These are phyloP conservation scores for Cherax destructor DNA, from an alignment of 1,140 invertebrate genomes.

Conservation along the genomic window DNA sequence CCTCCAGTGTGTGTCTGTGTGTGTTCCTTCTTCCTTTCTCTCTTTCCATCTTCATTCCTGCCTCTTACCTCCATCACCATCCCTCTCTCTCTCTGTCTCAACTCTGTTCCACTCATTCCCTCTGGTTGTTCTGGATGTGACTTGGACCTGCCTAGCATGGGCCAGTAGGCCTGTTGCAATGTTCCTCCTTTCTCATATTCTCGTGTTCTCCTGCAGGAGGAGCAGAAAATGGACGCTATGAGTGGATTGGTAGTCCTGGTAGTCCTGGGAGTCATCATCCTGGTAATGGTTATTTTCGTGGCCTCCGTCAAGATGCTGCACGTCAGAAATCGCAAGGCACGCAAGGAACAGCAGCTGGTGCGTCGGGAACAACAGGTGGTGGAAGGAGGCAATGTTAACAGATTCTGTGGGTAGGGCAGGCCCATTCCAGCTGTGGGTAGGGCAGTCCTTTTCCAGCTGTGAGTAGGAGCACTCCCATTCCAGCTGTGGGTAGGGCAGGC, in stretches of 20 bases:
- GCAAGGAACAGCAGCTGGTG: not conserved
- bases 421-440: too few species aligned
- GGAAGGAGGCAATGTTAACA: not conserved
- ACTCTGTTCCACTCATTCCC: not conserved
- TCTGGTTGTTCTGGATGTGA: not conserved
- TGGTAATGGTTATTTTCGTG: constrained; percentile 14
- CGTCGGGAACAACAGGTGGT: not conserved
- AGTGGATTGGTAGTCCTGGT: constrained; percentile 31
- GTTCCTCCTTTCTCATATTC: not conserved
- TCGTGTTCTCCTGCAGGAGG: constrained; percentile 2
- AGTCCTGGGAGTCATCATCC: not conserved
- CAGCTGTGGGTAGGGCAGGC: too few species aligned
- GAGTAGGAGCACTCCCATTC: too few species aligned
- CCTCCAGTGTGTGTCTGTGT: not conserved
- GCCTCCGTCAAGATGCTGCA: constrained; percentile 41
- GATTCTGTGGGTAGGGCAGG: too few species aligned
- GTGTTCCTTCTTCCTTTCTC: not conserved
- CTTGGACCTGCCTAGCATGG: too few species aligned
- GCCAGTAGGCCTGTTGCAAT: too few species aligned
- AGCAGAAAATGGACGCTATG: constrained; percentile 18
- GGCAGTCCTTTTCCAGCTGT: too few species aligned
- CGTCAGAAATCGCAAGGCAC: not conserved
- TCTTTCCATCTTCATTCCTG: too few species aligned
- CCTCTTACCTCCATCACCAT: too few species aligned
- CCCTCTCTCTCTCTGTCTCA: not conserved